Evolutionary conservation across 2,888 invertebrate species (phyloP).

Genomic region (Idaea dimidiata): DNA sequence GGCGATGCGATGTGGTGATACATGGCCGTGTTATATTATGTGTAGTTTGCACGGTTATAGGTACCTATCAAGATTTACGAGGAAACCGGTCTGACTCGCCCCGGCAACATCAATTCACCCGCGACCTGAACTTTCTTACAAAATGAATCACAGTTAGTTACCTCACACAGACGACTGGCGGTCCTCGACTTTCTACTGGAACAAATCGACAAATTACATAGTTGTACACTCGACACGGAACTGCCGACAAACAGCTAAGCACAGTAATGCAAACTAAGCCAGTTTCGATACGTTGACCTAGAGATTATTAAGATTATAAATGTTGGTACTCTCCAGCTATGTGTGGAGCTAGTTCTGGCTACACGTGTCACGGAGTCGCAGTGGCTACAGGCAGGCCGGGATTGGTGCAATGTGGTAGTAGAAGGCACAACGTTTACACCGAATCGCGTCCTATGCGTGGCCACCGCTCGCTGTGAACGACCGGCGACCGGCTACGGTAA

Average conservation of each 20-base stretch:
- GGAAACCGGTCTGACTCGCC: constrained; percentile 67
- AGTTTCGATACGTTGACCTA: constrained; percentile 26
- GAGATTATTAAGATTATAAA: constrained; percentile 16
- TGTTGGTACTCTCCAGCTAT: constrained; percentile 18
- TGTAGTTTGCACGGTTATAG: constrained; percentile 28
- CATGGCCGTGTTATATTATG: constrained; percentile 16
- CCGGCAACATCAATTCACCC: constrained; percentile 64
- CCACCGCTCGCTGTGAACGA: constrained; percentile 77
- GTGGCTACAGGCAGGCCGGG: constrained; percentile 80
- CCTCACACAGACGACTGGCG: constrained; percentile 17
- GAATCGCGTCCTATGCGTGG: constrained; percentile 79
- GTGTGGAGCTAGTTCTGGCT: constrained; percentile 8
- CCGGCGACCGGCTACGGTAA: constrained; percentile 57
- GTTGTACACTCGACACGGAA: constrained; percentile 19
- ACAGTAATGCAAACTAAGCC: constrained; percentile 19
- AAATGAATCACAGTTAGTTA: constrained; percentile 51
- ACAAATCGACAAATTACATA: constrained; percentile 20
- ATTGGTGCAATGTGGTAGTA: constrained; percentile 80
- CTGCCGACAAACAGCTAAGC: constrained; percentile 17
- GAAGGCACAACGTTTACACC: constrained; percentile 76
- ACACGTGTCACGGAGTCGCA: constrained; percentile 36
- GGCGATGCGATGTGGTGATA: constrained; percentile 10
- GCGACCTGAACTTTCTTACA: constrained; percentile 67
- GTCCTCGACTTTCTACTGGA: constrained; percentile 33
- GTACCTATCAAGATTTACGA: constrained; percentile 61